These are phyloP conservation scores for Manis javanica DNA, from an alignment of 2,797 vertebrate genomes.

Conservation along the genomic window DNA sequence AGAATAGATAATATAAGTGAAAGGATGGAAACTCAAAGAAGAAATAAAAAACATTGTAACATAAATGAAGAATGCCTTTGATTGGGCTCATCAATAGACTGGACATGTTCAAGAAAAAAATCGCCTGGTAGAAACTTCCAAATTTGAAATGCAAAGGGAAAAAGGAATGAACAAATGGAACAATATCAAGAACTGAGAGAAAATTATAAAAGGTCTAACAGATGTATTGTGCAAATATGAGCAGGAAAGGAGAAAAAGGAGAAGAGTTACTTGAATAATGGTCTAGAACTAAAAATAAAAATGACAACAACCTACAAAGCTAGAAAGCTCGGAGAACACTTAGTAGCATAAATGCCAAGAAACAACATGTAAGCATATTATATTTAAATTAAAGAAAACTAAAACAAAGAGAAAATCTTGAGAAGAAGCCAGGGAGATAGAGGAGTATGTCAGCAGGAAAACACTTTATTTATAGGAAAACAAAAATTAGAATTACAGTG, in stretches of 20 bases:
- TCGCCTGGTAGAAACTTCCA: not conserved
- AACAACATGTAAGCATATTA: not conserved
- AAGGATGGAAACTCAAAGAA: not conserved
- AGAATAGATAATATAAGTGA: not conserved
- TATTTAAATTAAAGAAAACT: not conserved
- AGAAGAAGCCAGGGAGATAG: not conserved
- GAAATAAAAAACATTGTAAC: not conserved
- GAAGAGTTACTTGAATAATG: not conserved
- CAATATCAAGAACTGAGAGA: not conserved
- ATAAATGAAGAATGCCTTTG: not conserved
- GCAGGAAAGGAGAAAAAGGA: not conserved
- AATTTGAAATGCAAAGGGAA: not conserved
- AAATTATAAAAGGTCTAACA: not conserved
- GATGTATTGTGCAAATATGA: rapidly evolving
- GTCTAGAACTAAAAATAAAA: not conserved
- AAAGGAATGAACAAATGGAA: not conserved
- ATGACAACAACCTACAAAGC: not conserved
- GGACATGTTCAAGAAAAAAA: not conserved
- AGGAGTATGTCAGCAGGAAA: not conserved
- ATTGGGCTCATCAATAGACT: not conserved
- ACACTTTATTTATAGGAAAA: not conserved
- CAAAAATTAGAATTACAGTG: not conserved
- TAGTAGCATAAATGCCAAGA: not conserved
- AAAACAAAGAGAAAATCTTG: not conserved
- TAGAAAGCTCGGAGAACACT: not conserved